These are phyloP conservation scores for Proterorhinus semilunaris DNA, from an alignment of 2,113 vertebrate genomes.

Conservation along the genomic window DNA sequence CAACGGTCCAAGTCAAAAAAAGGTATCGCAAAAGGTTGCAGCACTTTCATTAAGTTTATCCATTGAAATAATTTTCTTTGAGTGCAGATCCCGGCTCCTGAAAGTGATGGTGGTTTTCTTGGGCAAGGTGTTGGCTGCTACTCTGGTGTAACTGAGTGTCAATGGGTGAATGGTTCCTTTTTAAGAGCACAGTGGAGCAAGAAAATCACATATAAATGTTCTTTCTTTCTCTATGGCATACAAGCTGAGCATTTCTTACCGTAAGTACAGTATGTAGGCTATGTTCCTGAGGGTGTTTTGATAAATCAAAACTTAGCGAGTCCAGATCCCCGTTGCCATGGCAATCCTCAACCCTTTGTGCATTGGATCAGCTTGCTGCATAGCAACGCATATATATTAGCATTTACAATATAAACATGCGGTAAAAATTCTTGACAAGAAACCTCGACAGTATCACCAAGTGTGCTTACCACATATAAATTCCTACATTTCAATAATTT, in stretches of 20 bases:
- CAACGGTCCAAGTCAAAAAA: no score
- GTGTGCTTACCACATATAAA: no score
- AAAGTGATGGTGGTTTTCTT: no score
- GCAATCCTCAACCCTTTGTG: slow-evolving; percentile 55
- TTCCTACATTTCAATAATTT: no score
- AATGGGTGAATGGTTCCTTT: neutral
- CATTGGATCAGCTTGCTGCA: slow-evolving; percentile 30
- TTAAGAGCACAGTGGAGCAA: neutral
- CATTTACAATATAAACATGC: slow-evolving; percentile 21
- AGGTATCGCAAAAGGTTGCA: no score
- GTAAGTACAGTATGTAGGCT: slow-evolving; percentile 37
- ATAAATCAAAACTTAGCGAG: slow-evolving; percentile 53
- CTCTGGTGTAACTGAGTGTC: no score
- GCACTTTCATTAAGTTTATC: no score
- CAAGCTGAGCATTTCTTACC: neutral
- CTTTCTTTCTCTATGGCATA: neutral
- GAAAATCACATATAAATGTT: neutral
- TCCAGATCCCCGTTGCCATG: slow-evolving; percentile 66
- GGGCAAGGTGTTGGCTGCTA: no score
- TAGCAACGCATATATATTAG: slow-evolving; percentile 25
- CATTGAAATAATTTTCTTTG: no score
- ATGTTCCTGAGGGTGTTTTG: slow-evolving; percentile 46
- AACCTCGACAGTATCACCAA: no score
- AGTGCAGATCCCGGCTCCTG: no score
- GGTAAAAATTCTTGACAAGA: no score